Evolutionary conservation across 2,888 invertebrate species (phyloP), one percentile per base, ranked within the genome.

Genomic region (Auanema sp.): DNA sequence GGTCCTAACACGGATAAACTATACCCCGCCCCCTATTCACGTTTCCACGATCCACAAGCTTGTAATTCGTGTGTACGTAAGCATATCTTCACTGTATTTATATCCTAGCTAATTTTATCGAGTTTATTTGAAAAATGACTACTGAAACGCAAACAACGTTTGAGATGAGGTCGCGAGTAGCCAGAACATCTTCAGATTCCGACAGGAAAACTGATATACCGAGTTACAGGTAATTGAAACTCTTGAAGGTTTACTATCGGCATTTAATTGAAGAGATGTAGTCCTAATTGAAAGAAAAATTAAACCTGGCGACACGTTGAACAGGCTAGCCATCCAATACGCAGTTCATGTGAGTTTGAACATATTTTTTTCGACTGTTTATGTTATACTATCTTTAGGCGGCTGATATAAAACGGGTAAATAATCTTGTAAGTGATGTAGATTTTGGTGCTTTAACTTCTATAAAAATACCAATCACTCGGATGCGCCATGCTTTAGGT

Each of bases 401-500:
- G 0, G 68, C 81, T 10, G 82, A 82, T 58, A 71, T 82, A 18
- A 82, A 81, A 64, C 59, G 82, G 33, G 77, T 72, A 1, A 82
- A 82, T 57, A 80, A 78, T 64, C 69, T 82, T 41, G 72, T 80
- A 6, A 70, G 65, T 25, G 81, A 82, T 50, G 75, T 79, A 23
- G 81, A 81, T 50, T 75, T 83, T 41, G 25, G 69, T 44, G 80
- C 77, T 4, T 59, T 79, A 21, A 68, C 72, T 1, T 49, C 65
- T 24, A 62, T 82, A 11, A 77, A 78, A 69, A 74, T 82, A 42
- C 82, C 82, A 10, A 76, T 82, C 21, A 75, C 71, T 44, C 68
- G 76, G 14, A 70, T 76, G 67, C 60, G 77, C 50, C 69, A 68
- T 49, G 75, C 75, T n/a, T 52, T 75, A 2, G 75, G 67, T 12